Evolutionary conservation across 2,113 vertebrate species (phyloP).

Genomic region (Stercorarius parasiticus): DNA sequence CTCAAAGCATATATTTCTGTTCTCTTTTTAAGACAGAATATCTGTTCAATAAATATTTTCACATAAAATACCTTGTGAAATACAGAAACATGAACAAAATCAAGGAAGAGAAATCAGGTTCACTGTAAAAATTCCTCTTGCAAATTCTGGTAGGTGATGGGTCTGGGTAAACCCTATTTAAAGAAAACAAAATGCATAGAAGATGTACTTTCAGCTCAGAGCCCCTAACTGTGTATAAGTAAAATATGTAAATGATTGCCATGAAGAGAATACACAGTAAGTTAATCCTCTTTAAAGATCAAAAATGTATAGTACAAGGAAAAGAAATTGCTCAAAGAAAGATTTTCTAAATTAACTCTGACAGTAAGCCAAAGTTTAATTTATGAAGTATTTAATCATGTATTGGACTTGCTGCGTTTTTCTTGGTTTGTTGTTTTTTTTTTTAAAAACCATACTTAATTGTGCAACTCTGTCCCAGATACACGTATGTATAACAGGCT

Average conservation of each 20-base stretch:
- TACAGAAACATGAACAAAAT: not conserved
- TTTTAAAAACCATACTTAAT: not conserved
- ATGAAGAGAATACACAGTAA: not conserved
- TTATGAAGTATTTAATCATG: not conserved
- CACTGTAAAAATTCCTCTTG: not conserved
- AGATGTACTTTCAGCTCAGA: not conserved
- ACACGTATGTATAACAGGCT: not conserved
- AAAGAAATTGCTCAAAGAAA: slow-evolving; percentile 29
- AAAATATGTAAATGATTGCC: not conserved
- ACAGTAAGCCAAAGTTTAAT: not conserved
- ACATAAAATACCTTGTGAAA: not conserved
- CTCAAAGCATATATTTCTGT: not conserved
- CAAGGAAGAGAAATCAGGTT: not conserved
- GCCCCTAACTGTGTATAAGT: not conserved
- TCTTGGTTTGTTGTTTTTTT: not conserved
- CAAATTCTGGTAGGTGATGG: not conserved
- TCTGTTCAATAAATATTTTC: not conserved
- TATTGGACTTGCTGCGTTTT: not conserved
- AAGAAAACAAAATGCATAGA: not conserved
- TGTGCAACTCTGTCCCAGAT: not conserved
- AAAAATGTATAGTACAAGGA: not conserved
- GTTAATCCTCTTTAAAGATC: slow-evolving; percentile 18
- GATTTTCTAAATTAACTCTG: slow-evolving; percentile 19
- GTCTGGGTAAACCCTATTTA: not conserved
- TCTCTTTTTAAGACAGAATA: not conserved